phyloP scores from a whole-genome alignment of 2,113 vertebrate species.

The Uria lomvia region DNA sequence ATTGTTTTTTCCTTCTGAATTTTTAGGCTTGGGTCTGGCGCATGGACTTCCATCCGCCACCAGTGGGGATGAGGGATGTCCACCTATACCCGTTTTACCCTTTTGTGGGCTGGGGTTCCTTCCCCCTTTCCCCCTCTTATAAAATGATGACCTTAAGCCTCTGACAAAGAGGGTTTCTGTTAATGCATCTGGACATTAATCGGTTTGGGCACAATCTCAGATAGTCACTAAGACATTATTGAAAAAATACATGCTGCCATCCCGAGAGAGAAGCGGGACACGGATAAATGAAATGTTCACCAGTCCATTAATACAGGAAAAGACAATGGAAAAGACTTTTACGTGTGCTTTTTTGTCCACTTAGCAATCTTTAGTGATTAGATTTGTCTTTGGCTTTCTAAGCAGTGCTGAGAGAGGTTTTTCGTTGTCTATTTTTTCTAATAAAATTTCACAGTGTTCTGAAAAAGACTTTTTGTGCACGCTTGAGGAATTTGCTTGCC shows the following conservation, averaged over 20 bases:
- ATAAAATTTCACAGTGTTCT: slow-evolving; percentile 51
- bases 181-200: background rate
- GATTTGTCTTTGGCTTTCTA: background rate
- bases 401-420: background rate
- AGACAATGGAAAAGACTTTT: background rate
- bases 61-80: background rate
- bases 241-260: background rate
- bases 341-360: accelerated
- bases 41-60: background rate
- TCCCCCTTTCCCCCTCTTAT: background rate
- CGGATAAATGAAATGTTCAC: background rate
- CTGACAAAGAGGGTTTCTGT: background rate
- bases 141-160: background rate
- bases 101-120: background rate
- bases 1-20: background rate
- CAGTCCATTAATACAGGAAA: background rate
- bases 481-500: slow-evolving; percentile 67
- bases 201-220: background rate
- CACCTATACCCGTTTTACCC: background rate
- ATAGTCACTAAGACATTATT: background rate
- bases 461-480: background rate
- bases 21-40: background rate
- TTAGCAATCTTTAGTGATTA: background rate
- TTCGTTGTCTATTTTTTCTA: background rate
- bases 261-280: background rate